phyloP scores from a whole-genome alignment of 2,888 invertebrate genomes.

The Eupithecia pulchellata region DNA sequence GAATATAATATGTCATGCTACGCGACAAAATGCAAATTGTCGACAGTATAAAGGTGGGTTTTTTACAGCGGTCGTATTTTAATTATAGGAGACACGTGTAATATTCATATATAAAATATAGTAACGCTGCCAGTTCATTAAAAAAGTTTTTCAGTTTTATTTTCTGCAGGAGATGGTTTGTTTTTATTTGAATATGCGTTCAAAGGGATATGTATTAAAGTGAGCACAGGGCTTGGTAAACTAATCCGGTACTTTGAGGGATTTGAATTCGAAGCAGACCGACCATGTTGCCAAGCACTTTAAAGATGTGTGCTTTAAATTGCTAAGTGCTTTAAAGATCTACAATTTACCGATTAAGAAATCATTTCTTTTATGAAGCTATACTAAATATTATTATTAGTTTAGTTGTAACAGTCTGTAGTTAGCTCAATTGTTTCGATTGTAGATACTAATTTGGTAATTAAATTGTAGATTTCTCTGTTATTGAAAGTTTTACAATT shows the following conservation, averaged over 20 bases:
- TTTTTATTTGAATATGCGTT: conserved; percentile 53
- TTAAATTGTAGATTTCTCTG: no score
- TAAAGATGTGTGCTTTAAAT: no score
- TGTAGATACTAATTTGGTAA: no score
- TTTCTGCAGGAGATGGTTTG: conserved; percentile 47
- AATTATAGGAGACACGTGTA: conserved; percentile 48
- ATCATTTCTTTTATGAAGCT: no score
- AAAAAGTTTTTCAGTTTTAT: conserved; percentile 51
- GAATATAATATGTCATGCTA: conserved; percentile 47
- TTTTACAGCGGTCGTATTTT: conserved; percentile 44
- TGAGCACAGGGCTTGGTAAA: conserved; percentile 43
- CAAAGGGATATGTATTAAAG: conserved; percentile 54
- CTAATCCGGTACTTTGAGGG: conserved; percentile 64
- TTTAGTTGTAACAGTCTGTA: no score
- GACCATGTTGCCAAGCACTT: background rate
- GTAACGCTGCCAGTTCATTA: conserved; percentile 52
- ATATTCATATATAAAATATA: conserved; percentile 34
- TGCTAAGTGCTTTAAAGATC: no score
- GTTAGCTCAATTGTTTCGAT: no score
- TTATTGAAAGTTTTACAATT: no score
- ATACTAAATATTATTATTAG: no score
- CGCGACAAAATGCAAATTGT: conserved; percentile 44
- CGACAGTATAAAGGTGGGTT: conserved; percentile 32
- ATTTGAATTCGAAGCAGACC: conserved; percentile 50
- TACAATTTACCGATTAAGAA: no score